Evolutionary conservation across 92 coral and sea anemone genomes (phyloP).

Genomic region (Isaurus tuberculatus): DNA sequence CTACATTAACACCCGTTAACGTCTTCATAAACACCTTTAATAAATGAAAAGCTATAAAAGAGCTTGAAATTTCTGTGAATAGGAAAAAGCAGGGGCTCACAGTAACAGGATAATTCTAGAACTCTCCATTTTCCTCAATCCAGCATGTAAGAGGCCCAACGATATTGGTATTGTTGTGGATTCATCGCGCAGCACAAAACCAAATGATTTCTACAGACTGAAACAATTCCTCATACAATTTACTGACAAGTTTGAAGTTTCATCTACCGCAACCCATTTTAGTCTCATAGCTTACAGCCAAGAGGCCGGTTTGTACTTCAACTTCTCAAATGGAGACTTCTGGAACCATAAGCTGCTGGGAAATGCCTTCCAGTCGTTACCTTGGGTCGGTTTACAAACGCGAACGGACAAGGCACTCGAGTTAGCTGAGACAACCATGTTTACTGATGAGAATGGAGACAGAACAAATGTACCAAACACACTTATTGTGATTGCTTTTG

Average conservation of each 20-base stretch:
- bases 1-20: neutral
- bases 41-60: neutral
- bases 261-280: constrained; percentile 3
- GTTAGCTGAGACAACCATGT: constrained; percentile 14
- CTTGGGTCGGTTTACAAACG: constrained; percentile 40
- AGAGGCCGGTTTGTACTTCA: constrained; percentile 40
- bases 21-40: too few species aligned
- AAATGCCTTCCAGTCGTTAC: constrained; percentile 11
- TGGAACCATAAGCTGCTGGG: constrained; percentile 13
- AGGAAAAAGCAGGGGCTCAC: too few species aligned
- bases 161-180: constrained; percentile 37
- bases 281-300: constrained; percentile 45
- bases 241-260: constrained; percentile 37
- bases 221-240: constrained; percentile 27
- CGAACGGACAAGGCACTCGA: constrained; percentile 41
- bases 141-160: constrained; percentile 29
- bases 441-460: constrained; percentile 26
- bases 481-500: constrained; percentile 26
- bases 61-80: neutral
- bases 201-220: constrained; percentile 36
- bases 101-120: neutral
- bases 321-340: constrained; percentile 37
- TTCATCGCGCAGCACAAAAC: constrained; percentile 32
- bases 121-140: neutral
- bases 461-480: constrained; percentile 10